Percentiles rank a stretch among this genome's conserved stretches.
Conservation (phyloP, 2,888 invertebrate species). For the Sussaba pulchella region DNA sequence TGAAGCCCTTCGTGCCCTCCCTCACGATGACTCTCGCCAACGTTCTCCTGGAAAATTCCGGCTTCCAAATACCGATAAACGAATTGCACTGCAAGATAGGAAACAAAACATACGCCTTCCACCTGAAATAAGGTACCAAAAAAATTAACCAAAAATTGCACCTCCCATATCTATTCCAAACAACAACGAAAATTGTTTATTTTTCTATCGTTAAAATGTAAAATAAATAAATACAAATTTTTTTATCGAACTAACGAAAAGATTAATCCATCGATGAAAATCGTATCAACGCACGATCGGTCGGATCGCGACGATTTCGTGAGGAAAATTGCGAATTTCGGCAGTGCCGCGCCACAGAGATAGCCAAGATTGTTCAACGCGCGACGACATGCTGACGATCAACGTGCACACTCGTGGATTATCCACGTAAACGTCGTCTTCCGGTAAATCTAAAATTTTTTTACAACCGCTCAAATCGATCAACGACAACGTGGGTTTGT, state of each 20-base stretch:
- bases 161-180: background rate
- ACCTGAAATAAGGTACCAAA: slow-evolving; percentile 80
- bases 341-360: slow-evolving; percentile 77
- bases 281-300: slow-evolving; percentile 66
- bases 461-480: slow-evolving; percentile 78
- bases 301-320: slow-evolving; percentile 77
- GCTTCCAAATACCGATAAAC: slow-evolving; percentile 85
- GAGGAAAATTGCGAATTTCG: slow-evolving; percentile 71
- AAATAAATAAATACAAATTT: slow-evolving; percentile 29
- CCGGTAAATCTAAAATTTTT: slow-evolving; percentile 73
- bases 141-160: slow-evolving; percentile 2
- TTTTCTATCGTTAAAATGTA: slow-evolving; percentile 38
- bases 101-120: slow-evolving; percentile 89
- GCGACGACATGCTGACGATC: slow-evolving; percentile 73
- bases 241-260: too few species aligned
- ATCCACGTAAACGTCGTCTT: slow-evolving; percentile 68
- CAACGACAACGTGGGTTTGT: slow-evolving; percentile 76
- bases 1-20: slow-evolving; percentile 85
- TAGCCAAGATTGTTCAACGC: slow-evolving; percentile 76
- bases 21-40: slow-evolving; percentile 85
- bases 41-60: slow-evolving; percentile 82
- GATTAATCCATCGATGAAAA: slow-evolving; percentile 30
- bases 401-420: slow-evolving; percentile 78
- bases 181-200: background rate
- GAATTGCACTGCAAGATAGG: slow-evolving; percentile 90